Evolutionary conservation across 64 coral and sea anemone species (phyloP), one percentile per base, ranked within the genome.

Genomic region (Stichodactyla helianthus): DNA sequence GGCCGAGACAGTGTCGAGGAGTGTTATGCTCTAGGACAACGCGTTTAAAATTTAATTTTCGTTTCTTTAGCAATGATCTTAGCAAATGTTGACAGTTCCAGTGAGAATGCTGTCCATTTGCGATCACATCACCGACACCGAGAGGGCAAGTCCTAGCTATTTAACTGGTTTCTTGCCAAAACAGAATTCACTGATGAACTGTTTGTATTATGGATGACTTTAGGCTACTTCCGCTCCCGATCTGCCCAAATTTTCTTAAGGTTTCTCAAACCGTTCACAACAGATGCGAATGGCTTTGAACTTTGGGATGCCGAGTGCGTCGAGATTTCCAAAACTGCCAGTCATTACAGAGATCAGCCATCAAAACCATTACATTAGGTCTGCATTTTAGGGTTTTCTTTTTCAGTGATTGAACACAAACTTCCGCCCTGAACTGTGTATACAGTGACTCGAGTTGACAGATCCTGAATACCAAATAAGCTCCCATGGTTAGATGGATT

Each of bases 11-110:
- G 22, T 9, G 7, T 74, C 10, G 26, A 81, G 50, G 52, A 81
- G 78, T 81, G 52, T 22, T 52, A 12, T 81, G 35, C 7, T 51
- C 52, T 81, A 5, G 6, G 51, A 81, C 19, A 20, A 81, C 35
- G 85, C 90, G 71, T 82, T 92, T 92, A 92, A 92, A 92, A 82
- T 87, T 92, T 92, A 92, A 92, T 92, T 92, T 81, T 78, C 19
- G 12, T 59, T 53, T 82, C 79, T 92, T 61, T 92, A 9, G 85
- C 84, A 16, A 92, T 92, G 90, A 92, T 92, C 84, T 92, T 50
- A 92, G 84, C 60, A 79, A 77, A 86, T 71, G 79, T n/a, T 92
- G 90, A 92, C 90, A 92, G 90, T 82, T 92, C 17, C 17, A 50
- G 74, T 53, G 84, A 59, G 77, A 79, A 53, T 81, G 35, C 78